Conservation (phyloP, 1,140 invertebrate genomes). For the Tribolium madens region DNA sequence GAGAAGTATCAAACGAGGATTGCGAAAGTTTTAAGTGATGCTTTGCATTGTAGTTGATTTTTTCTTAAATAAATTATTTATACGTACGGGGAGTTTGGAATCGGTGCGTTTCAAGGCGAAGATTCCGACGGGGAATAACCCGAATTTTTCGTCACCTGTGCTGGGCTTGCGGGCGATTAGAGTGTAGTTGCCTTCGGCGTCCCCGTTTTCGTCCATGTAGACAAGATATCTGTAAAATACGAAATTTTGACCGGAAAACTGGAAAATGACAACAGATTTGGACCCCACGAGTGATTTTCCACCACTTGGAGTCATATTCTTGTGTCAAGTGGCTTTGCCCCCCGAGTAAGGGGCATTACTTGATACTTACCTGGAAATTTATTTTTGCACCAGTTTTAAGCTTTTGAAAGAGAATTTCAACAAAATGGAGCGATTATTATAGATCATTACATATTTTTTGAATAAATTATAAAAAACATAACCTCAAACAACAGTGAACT, state of each 20-base stretch:
- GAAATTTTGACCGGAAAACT: not conserved
- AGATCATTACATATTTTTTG: no score
- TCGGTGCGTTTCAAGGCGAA: slow-evolving; percentile 70
- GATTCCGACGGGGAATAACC: slow-evolving; percentile 81
- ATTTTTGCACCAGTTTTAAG: no score
- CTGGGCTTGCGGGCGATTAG: slow-evolving; percentile 77
- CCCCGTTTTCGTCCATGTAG: slow-evolving; percentile 93
- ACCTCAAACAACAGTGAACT: no score
- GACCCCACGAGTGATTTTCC: no score
- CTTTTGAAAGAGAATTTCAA: no score
- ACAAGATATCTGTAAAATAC: slow-evolving; percentile 81
- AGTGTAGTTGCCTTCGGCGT: slow-evolving; percentile 97
- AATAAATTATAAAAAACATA: no score
- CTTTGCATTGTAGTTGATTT: slow-evolving; percentile 26
- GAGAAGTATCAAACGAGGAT: slow-evolving; percentile 46
- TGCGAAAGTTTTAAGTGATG: slow-evolving; percentile 38
- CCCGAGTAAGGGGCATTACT: no score
- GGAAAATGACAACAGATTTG: slow-evolving; percentile 35
- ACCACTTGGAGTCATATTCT: no score
- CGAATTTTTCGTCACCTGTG: slow-evolving; percentile 66
- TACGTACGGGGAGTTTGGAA: slow-evolving; percentile 71
- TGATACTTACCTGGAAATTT: not conserved
- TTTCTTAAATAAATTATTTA: not conserved
- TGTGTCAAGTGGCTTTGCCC: no score
- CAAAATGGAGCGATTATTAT: no score